Evolutionary conservation across 2,888 invertebrate genomes (phyloP).

Genomic region (Elegia similella): DNA sequence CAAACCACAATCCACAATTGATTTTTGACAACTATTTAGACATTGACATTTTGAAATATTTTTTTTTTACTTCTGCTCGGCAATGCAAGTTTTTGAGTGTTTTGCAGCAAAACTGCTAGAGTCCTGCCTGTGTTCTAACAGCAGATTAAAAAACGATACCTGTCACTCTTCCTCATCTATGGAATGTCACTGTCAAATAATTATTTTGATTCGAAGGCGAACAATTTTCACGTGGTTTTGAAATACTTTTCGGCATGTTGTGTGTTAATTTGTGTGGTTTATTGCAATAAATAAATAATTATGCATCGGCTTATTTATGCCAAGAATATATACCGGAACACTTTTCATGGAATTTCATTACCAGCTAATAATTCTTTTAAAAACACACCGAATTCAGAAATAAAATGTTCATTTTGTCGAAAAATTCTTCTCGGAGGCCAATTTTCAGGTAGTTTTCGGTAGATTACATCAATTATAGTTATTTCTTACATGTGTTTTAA

Average conservation of each 20-base stretch:
- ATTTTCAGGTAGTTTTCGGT: conserved; percentile 51
- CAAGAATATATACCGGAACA: conserved; percentile 64
- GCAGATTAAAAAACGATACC: too few relatives aligned
- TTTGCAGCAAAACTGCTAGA: too few relatives aligned
- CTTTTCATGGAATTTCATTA: conserved; percentile 54
- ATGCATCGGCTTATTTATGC: conserved; percentile 74
- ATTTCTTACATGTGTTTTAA: background rate
- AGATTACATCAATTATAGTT: background rate
- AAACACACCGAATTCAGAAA: conserved; percentile 44
- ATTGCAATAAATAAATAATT: conserved; percentile 40
- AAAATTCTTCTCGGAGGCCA: conserved; percentile 57
- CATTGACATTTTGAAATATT: background rate
- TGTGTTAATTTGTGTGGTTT: conserved; percentile 34
- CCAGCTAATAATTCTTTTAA: conserved; percentile 45
- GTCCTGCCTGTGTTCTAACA: too few relatives aligned
- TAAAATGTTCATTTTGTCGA: conserved; percentile 73
- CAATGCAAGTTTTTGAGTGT: too few relatives aligned
- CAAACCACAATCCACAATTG: background rate
- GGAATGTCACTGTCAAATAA: conserved; percentile 7
- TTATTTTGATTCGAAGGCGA: conserved; percentile 41
- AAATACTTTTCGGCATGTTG: conserved; percentile 50
- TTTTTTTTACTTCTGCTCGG: too few relatives aligned
- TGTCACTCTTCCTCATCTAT: too few relatives aligned
- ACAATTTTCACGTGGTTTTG: conserved; percentile 65
- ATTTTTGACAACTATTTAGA: background rate